Percentiles rank a stretch among this genome's conserved stretches.
Conservation (phyloP, 2,888 invertebrate species). For the Drosophila trichaetosa region DNA sequence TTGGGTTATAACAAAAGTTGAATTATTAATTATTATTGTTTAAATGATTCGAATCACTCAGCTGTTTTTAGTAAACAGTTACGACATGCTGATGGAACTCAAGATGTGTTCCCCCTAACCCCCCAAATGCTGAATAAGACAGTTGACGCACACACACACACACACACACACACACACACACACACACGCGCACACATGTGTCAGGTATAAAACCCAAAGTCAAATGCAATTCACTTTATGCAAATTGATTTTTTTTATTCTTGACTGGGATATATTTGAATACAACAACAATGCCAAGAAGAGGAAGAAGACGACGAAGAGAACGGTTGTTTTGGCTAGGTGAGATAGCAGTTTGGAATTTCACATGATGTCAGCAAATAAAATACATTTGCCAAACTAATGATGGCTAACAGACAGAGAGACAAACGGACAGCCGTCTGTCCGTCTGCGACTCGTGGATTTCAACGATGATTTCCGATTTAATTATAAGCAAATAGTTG, state of each 20-base stretch:
- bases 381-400: constrained; percentile 46
- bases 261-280: constrained; percentile 5
- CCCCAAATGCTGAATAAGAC: constrained; percentile 22
- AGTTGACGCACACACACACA: constrained; percentile 6
- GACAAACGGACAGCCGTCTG: background rate
- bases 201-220: constrained; percentile 31
- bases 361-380: constrained; percentile 73
- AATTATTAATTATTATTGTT: constrained; percentile 5
- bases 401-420: constrained; percentile 37
- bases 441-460: background rate
- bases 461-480: background rate
- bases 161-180: too few relatives aligned
- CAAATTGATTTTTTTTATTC: constrained; percentile 45
- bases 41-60: constrained; percentile 3
- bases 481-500: background rate
- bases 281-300: background rate
- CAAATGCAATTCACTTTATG: constrained; percentile 69
- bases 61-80: constrained; percentile 13
- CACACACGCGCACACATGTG: background rate
- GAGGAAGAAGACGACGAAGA: background rate
- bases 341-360: constrained; percentile 68
- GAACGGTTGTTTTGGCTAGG: constrained; percentile 11
- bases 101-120: background rate
- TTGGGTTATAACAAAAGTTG: background rate
- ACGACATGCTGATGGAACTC: constrained; percentile 22